Conservation (phyloP, 2,113 vertebrate species). For the Echinops telfairi region DNA sequence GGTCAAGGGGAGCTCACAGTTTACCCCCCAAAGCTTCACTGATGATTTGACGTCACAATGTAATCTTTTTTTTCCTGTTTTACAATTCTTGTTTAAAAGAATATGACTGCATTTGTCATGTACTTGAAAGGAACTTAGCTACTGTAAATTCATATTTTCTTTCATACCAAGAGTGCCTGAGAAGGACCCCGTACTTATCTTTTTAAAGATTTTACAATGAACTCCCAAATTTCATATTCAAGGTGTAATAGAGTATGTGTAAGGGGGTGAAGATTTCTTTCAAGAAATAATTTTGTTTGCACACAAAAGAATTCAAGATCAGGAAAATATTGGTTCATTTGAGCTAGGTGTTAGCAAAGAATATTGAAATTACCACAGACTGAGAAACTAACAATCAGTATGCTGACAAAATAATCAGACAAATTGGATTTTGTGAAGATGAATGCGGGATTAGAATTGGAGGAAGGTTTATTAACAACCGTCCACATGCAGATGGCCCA, state of each 20-base stretch:
- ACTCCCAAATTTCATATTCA: slow-evolving; percentile 20
- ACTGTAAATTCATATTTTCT: not conserved
- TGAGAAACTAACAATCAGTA: no score
- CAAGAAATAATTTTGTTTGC: not conserved
- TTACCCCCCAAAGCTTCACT: not conserved
- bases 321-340: no score
- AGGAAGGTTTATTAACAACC: no score
- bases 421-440: no score
- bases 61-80: not conserved
- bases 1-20: not conserved
- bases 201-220: not conserved
- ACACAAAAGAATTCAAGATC: not conserved
- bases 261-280: not conserved
- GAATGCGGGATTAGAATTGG: no score
- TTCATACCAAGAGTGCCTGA: not conserved
- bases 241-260: not conserved
- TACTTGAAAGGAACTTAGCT: slow-evolving; percentile 47
- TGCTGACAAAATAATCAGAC: no score
- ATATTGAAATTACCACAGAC: no score
- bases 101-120: slow-evolving; percentile 7
- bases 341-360: no score
- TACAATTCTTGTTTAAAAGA: not conserved
- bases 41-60: slow-evolving; percentile 35
- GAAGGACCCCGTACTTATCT: not conserved
- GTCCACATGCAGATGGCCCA: no score